phyloP scores from a whole-genome alignment of 2,113 vertebrate genomes.

The Madoqua kirkii region DNA sequence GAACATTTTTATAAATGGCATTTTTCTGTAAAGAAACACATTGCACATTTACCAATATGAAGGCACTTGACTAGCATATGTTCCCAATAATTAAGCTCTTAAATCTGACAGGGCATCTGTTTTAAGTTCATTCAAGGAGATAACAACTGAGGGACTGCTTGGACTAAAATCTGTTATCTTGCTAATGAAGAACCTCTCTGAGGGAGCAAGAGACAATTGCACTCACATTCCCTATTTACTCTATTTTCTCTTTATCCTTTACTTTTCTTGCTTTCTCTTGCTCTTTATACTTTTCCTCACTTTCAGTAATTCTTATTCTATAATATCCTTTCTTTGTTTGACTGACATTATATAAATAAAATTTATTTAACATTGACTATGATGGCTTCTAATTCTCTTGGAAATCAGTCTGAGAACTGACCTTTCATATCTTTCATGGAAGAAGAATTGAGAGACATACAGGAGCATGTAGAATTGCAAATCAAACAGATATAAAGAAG shows the following conservation, averaged over 20 bases:
- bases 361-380: not conserved
- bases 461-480: not conserved
- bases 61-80: not conserved
- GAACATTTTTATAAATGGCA: not conserved
- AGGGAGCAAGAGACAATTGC: not conserved
- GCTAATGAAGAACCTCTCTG: not conserved
- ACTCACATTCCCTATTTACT: not conserved
- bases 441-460: not conserved
- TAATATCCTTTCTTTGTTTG: not conserved
- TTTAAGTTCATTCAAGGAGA: not conserved
- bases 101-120: not conserved
- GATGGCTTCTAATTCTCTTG: not conserved
- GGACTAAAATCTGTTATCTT: not conserved
- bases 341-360: not conserved
- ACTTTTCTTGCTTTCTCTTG: not conserved
- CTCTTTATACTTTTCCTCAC: not conserved
- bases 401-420: not conserved
- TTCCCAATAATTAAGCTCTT: not conserved
- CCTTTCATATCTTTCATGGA: not conserved
- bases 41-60: not conserved
- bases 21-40: not conserved
- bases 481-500: not conserved
- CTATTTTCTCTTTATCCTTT: not conserved
- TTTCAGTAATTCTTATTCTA: not conserved
- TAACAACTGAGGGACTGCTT: not conserved